phyloP scores from a whole-genome alignment of 2,113 vertebrate genomes.

The Casuarius casuarius region DNA sequence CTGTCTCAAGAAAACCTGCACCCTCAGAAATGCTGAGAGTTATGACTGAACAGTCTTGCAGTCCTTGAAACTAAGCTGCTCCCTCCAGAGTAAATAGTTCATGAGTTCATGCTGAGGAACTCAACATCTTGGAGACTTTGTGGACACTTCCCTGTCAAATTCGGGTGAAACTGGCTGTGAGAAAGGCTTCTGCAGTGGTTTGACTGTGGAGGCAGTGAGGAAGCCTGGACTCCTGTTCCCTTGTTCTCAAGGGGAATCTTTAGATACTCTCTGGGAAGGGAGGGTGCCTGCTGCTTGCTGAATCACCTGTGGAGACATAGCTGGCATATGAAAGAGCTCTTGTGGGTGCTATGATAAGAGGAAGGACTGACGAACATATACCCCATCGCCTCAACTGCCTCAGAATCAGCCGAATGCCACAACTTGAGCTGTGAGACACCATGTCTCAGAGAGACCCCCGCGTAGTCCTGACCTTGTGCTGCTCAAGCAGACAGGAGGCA shows the following conservation, averaged over 20 bases:
- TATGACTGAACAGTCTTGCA: accelerated
- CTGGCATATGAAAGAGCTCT: background rate
- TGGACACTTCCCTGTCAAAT: background rate
- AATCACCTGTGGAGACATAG: background rate
- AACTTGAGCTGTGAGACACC: background rate
- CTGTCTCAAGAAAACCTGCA: background rate
- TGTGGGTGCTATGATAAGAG: background rate
- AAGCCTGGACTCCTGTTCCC: background rate
- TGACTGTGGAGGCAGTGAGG: accelerated
- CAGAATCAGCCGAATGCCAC: background rate
- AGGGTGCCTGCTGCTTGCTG: accelerated
- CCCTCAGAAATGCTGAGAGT: background rate
- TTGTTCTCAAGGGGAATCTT: background rate
- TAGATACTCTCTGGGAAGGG: accelerated
- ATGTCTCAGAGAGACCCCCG: background rate
- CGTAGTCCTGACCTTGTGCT: accelerated
- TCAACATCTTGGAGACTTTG: background rate
- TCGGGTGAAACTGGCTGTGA: accelerated
- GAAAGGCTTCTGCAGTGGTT: background rate
- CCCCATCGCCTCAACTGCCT: background rate
- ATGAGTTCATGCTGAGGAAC: background rate
- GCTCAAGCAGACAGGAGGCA: background rate
- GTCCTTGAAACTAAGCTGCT: background rate
- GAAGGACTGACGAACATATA: background rate
- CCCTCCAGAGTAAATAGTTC: background rate